Evolutionary conservation across 2,113 vertebrate species (phyloP).

Genomic region (Aptenodytes forsteri): DNA sequence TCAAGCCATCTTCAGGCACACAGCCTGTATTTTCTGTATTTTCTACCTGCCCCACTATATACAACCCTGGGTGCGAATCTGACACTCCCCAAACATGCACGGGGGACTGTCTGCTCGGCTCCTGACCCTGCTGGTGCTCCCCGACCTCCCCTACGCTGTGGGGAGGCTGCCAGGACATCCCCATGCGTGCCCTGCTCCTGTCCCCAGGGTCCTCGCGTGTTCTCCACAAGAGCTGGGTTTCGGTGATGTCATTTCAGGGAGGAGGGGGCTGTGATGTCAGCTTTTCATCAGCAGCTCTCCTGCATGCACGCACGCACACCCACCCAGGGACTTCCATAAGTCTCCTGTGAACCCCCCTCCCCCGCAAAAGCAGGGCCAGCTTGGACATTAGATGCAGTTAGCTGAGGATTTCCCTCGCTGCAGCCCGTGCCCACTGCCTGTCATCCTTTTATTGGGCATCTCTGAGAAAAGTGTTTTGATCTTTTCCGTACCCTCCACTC

Average conservation of each 20-base stretch:
- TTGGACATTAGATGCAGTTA: not conserved
- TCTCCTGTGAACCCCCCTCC: not conserved
- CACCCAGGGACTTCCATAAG: not conserved
- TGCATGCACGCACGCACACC: too few relatives aligned
- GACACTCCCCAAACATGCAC: rapidly evolving
- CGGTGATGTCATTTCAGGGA: not conserved
- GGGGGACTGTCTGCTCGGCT: not conserved
- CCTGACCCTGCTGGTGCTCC: not conserved
- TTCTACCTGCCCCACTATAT: not conserved
- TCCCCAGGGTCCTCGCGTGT: not conserved
- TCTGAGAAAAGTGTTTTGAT: not conserved
- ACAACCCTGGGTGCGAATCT: not conserved
- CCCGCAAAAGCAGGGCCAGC: not conserved
- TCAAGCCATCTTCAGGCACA: not conserved
- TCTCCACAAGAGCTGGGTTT: not conserved
- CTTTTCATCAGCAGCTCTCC: not conserved
- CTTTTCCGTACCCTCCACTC: not conserved
- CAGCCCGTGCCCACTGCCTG: not conserved
- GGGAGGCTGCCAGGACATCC: not conserved
- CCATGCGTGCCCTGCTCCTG: not conserved
- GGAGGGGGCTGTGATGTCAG: not conserved
- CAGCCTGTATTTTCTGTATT: not conserved
- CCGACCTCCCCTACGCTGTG: too few relatives aligned
- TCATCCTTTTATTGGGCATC: not conserved
- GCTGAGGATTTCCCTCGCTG: not conserved